phyloP scores from a whole-genome alignment of 2,113 vertebrate species.

The Ictidomys tridecemlineatus region DNA sequence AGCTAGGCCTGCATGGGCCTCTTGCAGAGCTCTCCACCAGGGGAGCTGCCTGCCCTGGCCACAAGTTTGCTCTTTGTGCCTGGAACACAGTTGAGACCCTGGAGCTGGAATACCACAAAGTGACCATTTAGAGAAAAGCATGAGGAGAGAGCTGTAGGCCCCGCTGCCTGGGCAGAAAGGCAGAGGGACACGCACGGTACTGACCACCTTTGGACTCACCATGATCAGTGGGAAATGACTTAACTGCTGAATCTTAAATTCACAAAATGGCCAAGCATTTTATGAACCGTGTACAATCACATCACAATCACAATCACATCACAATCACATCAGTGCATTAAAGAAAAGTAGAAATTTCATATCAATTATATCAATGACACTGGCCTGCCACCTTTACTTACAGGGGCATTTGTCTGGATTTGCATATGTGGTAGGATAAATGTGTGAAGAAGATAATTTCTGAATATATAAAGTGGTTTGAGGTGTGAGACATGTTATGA shows the following conservation, averaged over 20 bases:
- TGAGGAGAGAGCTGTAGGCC: rapidly evolving
- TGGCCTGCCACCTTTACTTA: not conserved
- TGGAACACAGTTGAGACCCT: not conserved
- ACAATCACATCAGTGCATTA: not conserved
- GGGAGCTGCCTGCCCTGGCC: rapidly evolving
- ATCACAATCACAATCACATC: not conserved
- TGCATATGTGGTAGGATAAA: not conserved
- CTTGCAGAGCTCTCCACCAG: not conserved
- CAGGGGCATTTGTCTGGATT: not conserved
- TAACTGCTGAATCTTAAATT: not conserved
- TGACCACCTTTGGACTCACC: not conserved
- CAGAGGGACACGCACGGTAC: rapidly evolving
- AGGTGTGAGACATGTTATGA: not conserved
- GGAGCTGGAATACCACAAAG: not conserved
- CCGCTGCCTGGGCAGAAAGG: not conserved
- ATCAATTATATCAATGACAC: not conserved
- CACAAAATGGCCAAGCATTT: not conserved
- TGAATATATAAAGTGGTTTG: not conserved
- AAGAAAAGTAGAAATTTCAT: not conserved
- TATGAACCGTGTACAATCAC: not conserved
- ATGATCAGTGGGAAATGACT: not conserved
- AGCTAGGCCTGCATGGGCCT: rapidly evolving
- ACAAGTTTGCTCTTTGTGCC: not conserved
- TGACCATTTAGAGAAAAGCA: not conserved
- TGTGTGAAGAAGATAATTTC: not conserved